Conservation (phyloP, 2,797 vertebrate species). For the Acipenser ruthenus region DNA sequence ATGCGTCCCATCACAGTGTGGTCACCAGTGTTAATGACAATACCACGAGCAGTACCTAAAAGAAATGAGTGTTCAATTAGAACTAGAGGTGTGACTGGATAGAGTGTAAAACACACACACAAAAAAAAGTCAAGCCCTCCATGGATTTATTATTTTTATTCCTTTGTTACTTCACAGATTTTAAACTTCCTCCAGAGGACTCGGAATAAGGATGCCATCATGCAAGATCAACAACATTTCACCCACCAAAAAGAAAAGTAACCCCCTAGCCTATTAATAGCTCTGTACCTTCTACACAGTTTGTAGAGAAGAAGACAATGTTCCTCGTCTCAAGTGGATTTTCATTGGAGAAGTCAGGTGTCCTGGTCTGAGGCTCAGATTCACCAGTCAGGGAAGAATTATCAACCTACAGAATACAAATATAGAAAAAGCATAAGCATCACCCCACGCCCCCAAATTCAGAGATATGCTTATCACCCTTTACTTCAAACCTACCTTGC, state of each 20-base stretch:
- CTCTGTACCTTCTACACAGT: constrained; percentile 74
- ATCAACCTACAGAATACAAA: constrained; percentile 54
- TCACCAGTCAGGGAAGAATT: constrained; percentile 83
- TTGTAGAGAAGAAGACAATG: constrained; percentile 80
- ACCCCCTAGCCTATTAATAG: too few relatives aligned
- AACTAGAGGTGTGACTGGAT: too few relatives aligned
- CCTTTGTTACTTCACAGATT: background rate
- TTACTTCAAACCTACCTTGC: constrained; percentile 61
- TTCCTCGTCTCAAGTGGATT: constrained; percentile 78
- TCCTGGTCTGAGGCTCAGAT: constrained; percentile 78
- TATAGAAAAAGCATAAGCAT: background rate
- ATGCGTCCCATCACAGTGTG: constrained; percentile 95
- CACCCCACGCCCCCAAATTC: too few relatives aligned
- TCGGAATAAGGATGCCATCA: background rate
- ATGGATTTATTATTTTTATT: too few relatives aligned
- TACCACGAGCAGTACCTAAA: constrained; percentile 82
- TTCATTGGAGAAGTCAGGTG: constrained; percentile 76
- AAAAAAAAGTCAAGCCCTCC: too few relatives aligned
- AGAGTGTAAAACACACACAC: too few relatives aligned
- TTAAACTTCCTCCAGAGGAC: too few relatives aligned
- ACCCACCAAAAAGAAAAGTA: too few relatives aligned
- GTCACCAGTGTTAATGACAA: constrained; percentile 89
- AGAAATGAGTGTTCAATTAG: background rate
- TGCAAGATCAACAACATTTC: too few relatives aligned
- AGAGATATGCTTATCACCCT: too few relatives aligned